A percentile compares a stretch with the other conserved stretches of the same genome.
These are phyloP conservation scores for Chloebia gouldiae DNA, from an alignment of 2,113 vertebrate genomes.

Conservation along the genomic window DNA sequence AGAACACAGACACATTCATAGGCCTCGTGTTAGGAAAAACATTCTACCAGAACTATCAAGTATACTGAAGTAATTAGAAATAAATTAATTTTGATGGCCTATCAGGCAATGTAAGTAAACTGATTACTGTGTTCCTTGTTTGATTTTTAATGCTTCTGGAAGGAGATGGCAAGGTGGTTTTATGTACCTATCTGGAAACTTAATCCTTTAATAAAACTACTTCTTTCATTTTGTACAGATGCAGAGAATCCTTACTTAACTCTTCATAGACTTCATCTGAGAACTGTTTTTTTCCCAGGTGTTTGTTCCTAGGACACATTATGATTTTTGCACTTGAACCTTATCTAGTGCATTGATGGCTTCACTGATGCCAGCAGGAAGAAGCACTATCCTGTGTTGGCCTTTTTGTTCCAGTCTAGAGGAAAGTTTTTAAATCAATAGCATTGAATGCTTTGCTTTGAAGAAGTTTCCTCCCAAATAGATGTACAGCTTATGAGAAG, in stretches of 20 bases:
- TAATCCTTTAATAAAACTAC: not conserved
- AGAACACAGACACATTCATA: accelerated
- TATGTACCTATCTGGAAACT: not conserved
- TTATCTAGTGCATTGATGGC: not conserved
- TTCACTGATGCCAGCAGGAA: not conserved
- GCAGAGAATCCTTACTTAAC: not conserved
- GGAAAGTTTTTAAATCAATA: not conserved
- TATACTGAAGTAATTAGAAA: not conserved
- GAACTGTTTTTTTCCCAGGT: not conserved
- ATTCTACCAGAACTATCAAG: not conserved
- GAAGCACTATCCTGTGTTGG: not conserved
- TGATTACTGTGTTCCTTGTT: not conserved
- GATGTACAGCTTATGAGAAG: not conserved
- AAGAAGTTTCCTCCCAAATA: not conserved
- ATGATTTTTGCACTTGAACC: not conserved
- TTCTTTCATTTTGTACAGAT: not conserved
- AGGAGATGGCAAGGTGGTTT: not conserved
- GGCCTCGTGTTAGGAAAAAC: not conserved
- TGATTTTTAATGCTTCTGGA: not conserved
- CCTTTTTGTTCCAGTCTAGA: not conserved
- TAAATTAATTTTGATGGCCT: not conserved
- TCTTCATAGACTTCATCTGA: not conserved
- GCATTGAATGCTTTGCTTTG: not conserved
- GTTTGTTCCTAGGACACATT: not conserved
- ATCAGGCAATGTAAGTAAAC: not conserved